Evolutionary conservation across 2,797 vertebrate species (phyloP).

Genomic region (Micrastur ruficollis): DNA sequence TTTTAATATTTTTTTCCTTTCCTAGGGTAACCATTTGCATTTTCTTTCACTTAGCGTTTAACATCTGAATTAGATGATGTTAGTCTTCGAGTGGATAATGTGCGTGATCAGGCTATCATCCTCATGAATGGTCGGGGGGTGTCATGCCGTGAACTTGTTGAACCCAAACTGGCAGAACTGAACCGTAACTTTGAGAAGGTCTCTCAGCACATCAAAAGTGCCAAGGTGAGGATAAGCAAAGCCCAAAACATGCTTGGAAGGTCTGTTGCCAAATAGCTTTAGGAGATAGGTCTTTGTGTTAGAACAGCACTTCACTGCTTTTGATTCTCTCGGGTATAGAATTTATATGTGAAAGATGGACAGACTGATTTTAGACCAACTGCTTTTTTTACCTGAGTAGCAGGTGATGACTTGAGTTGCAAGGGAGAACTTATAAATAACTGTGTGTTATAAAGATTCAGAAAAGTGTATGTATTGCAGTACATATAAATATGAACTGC

Average conservation of each 20-base stretch:
- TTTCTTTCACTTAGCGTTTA: slow-evolving; percentile 76
- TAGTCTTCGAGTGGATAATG: slow-evolving; percentile 85
- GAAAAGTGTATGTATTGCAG: neutral
- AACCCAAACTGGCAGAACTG: slow-evolving; percentile 92
- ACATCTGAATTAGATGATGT: slow-evolving; percentile 87
- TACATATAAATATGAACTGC: neutral
- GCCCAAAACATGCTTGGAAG: neutral
- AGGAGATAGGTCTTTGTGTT: neutral
- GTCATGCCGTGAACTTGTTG: slow-evolving; percentile 86
- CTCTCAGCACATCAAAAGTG: slow-evolving; percentile 89
- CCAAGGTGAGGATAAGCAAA: slow-evolving; percentile 77
- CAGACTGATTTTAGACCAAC: neutral
- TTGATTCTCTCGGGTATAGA: neutral
- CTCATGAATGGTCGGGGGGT: slow-evolving; percentile 89
- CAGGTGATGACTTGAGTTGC: neutral
- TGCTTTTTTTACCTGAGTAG: neutral
- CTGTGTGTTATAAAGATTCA: neutral
- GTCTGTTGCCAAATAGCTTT: neutral
- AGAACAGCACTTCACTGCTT: neutral
- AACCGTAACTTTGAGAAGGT: slow-evolving; percentile 96
- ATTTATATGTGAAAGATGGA: neutral
- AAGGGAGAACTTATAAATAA: neutral
- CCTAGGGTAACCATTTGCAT: neutral
- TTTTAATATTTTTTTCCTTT: slow-evolving; percentile 67
- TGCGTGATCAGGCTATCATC: slow-evolving; percentile 87